Evolutionary conservation across 2,797 vertebrate genomes (phyloP).

Genomic region (Muscicapa striata): DNA sequence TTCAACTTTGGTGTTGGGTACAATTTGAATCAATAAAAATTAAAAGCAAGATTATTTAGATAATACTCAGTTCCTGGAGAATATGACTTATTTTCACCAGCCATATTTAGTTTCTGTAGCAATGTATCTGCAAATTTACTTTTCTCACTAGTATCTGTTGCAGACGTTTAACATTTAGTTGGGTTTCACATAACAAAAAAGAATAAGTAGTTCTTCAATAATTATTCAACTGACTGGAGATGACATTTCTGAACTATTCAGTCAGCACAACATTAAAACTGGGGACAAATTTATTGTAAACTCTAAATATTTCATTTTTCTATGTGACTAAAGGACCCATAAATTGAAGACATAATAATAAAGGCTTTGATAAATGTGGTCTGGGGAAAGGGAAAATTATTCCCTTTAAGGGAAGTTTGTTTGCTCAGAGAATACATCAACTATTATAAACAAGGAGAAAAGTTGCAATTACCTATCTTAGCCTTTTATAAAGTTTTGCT

Average conservation of each 20-base stretch:
- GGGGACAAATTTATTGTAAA: background rate
- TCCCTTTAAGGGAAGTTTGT: background rate
- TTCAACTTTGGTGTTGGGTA: background rate
- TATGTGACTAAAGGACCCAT: background rate
- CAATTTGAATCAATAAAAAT: background rate
- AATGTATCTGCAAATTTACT: background rate
- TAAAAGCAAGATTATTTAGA: background rate
- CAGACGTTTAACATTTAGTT: background rate
- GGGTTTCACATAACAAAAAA: background rate
- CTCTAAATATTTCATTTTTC: background rate
- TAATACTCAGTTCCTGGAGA: background rate
- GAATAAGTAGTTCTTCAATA: background rate
- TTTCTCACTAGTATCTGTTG: background rate
- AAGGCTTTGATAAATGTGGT: background rate
- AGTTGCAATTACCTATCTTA: background rate
- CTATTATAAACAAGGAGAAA: background rate
- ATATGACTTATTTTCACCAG: background rate
- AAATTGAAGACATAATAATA: background rate
- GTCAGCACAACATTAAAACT: background rate
- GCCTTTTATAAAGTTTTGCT: background rate
- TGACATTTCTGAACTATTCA: background rate
- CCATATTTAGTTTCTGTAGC: background rate
- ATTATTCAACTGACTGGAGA: background rate
- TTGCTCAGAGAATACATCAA: background rate
- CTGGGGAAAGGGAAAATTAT: background rate